A percentile compares a stretch with the other conserved stretches of the same genome.
phyloP scores from a whole-genome alignment of 2,888 invertebrate genomes.

The Rotaria sp. region DNA sequence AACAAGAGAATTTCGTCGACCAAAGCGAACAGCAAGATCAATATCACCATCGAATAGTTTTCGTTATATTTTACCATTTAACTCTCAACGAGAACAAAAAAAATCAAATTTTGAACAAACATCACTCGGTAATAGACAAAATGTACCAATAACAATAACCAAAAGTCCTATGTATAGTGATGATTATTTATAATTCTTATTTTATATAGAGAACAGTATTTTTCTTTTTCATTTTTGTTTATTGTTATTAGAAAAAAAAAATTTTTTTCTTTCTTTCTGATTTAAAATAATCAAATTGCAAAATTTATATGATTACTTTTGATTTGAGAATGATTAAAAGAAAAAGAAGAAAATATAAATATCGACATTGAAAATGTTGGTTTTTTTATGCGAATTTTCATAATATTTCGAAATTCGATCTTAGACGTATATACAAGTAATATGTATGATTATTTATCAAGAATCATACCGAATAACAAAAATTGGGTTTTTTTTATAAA shows the following conservation, averaged over 20 bases:
- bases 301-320: too few relatives aligned
- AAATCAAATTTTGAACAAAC: background rate
- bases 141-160: background rate
- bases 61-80: conserved; percentile 5
- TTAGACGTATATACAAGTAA: too few relatives aligned
- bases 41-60: background rate
- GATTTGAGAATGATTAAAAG: too few relatives aligned
- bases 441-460: too few relatives aligned
- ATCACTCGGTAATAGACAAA: background rate
- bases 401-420: too few relatives aligned
- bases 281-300: too few relatives aligned
- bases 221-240: background rate
- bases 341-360: too few relatives aligned
- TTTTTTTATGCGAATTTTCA: too few relatives aligned
- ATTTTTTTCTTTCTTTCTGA: background rate
- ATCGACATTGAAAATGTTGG: too few relatives aligned
- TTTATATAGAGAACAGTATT: background rate
- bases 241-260: background rate
- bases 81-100: background rate
- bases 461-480: too few relatives aligned
- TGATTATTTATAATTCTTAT: background rate
- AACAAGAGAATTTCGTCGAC: background rate
- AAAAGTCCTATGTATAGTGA: background rate
- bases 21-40: background rate
- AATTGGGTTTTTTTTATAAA: too few relatives aligned